Percentiles rank a stretch among this genome's conserved stretches.
Evolutionary conservation across 2,113 vertebrate species (phyloP).

Genomic region (human): DNA sequence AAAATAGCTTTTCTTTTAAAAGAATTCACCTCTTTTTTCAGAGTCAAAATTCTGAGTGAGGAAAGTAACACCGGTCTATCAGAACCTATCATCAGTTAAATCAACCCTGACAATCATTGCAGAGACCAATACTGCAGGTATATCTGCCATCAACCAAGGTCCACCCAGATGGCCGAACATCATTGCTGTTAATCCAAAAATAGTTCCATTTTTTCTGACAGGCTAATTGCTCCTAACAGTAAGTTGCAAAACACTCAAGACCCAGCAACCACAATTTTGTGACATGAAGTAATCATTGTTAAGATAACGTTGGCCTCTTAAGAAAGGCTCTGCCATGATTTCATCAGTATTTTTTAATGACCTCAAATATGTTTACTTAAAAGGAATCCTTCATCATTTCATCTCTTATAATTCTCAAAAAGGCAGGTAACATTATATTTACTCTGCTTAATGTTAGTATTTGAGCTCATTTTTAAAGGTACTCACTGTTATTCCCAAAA

Average conservation of each 20-base stretch:
- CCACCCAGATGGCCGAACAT: background rate
- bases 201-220: background rate
- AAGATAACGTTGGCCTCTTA: background rate
- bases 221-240: background rate
- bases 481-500: background rate
- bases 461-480: background rate
- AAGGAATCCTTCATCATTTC: background rate
- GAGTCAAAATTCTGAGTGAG: background rate
- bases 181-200: no score
- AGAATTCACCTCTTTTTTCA: background rate
- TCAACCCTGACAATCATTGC: no score
- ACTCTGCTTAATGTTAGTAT: background rate
- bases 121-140: background rate
- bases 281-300: background rate
- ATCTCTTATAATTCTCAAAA: background rate
- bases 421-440: background rate
- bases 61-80: no score
- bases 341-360: background rate
- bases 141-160: rapidly evolving
- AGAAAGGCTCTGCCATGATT: background rate
- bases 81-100: background rate
- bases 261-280: background rate
- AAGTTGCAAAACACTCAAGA: background rate
- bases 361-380: background rate
- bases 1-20: background rate